These are phyloP conservation scores for Amazona guildingii DNA, from an alignment of 2,113 vertebrate species.

Conservation along the genomic window DNA sequence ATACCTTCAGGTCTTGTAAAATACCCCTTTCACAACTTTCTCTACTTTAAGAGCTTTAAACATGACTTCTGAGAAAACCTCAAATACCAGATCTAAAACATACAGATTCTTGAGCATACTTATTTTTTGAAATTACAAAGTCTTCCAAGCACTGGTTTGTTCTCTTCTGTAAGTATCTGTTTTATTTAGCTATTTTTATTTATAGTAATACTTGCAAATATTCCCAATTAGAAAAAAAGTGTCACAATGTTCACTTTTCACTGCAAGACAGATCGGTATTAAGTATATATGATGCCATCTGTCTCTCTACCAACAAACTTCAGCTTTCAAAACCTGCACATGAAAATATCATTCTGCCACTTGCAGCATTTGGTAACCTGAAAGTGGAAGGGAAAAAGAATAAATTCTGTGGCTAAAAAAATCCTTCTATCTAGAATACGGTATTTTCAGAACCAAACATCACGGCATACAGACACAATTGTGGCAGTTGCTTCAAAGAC, in stretches of 20 bases:
- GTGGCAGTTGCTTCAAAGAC: not conserved
- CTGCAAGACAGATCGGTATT: not conserved
- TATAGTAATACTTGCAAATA: not conserved
- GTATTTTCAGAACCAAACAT: not conserved
- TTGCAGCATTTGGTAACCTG: not conserved
- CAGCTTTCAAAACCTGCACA: not conserved
- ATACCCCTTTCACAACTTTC: constrained; percentile 29
- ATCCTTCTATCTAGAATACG: not conserved
- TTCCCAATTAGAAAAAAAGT: not conserved
- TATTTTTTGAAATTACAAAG: not conserved
- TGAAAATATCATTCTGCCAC: not conserved
- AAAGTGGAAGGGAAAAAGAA: not conserved
- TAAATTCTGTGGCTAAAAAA: not conserved
- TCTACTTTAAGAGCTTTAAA: constrained; percentile 41
- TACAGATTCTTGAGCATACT: not conserved
- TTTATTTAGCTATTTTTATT: not conserved
- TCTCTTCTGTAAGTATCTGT: not conserved
- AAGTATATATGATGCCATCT: not conserved
- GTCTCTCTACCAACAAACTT: not conserved
- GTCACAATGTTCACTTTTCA: not conserved
- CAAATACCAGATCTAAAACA: constrained; percentile 34
- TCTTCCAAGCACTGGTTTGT: not conserved
- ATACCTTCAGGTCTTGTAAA: constrained; percentile 49
- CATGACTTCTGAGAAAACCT: constrained; percentile 56
- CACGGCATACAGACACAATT: not conserved